phyloP scores from a whole-genome alignment of 2,113 vertebrate species.

The Phasianus colchicus region DNA sequence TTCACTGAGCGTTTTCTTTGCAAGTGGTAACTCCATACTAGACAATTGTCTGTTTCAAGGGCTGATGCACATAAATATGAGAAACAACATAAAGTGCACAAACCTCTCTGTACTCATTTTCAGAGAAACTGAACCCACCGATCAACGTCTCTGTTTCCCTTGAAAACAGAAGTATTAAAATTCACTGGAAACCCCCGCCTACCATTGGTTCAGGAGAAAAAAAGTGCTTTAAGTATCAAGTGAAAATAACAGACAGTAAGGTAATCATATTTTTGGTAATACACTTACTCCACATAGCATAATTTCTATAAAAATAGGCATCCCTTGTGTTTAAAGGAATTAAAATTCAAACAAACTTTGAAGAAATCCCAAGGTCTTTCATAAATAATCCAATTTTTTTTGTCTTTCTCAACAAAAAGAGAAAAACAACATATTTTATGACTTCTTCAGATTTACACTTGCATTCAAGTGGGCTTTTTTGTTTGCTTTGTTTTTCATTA shows the following conservation, averaged over 20 bases:
- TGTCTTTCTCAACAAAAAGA: not conserved
- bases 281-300: fast-evolving
- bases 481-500: not conserved
- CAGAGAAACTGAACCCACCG: slow-evolving; percentile 73
- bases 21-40: not conserved
- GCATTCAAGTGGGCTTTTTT: not conserved
- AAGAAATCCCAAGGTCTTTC: not conserved
- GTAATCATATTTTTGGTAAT: not conserved
- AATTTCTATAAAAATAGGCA: not conserved
- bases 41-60: not conserved
- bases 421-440: not conserved
- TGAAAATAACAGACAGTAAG: slow-evolving; percentile 57
- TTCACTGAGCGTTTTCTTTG: not conserved
- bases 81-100: not conserved
- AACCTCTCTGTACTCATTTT: not conserved
- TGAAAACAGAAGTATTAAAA: slow-evolving; percentile 51
- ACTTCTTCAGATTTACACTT: not conserved
- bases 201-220: not conserved
- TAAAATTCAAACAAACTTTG: not conserved
- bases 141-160: slow-evolving; percentile 53
- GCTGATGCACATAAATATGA: not conserved
- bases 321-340: not conserved
- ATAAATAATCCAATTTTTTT: not conserved
- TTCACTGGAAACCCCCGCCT: slow-evolving; percentile 64
- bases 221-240: slow-evolving; percentile 69